Base-by-base conservation (phyloP, 2,888 invertebrate genomes). In the Myopa testacea region DNA sequence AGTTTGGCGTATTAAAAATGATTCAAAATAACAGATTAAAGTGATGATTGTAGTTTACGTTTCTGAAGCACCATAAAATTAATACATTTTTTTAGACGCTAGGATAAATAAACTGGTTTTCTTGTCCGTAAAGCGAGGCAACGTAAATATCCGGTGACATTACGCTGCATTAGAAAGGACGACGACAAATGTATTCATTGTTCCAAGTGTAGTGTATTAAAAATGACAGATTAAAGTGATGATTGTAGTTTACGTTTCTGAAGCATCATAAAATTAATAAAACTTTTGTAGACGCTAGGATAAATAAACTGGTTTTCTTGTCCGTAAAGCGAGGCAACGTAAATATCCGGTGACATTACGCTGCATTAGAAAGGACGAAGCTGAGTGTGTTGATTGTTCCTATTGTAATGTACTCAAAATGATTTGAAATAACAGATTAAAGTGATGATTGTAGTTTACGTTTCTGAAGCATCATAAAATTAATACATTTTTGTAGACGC, bases 201-300 rank as follows among this genome's bases (percentile, higher is more conserved):
- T 45, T 8, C 10, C 10, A 45, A 12, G 2, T n/a, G 81, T 82
- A 26, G 26, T 26, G 1, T 26, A 26, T 26, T 26, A 1, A 26
- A 26, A 2, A 26, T 26, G 2, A 26, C 26, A 26, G 26, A 26
- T 60, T 26, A n/a, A 58, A 65, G 58, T 38, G 40, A 14, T 37
- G 19, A 68, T 84, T 86, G 84, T 87, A 81, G 84, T 82, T 86
- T 86, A 87, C 86, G 85, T 87, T 87, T 87, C 86, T 86, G 86
- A 77, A 85, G 86, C 86, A 26, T 82, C 82, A 81, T 81, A 81
- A 82, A 79, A 81, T 75, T 26, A 26, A 26, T 26, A 26, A 81
- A 1, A 26, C 2, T 26, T 26, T 26, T 26, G 26, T 26, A 26
- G 26, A 26, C 26, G 26, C 26, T 26, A 26, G 26, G 26, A 26